phyloP scores from a whole-genome alignment of 2,888 invertebrate species.

The Chorisops tibialis region DNA sequence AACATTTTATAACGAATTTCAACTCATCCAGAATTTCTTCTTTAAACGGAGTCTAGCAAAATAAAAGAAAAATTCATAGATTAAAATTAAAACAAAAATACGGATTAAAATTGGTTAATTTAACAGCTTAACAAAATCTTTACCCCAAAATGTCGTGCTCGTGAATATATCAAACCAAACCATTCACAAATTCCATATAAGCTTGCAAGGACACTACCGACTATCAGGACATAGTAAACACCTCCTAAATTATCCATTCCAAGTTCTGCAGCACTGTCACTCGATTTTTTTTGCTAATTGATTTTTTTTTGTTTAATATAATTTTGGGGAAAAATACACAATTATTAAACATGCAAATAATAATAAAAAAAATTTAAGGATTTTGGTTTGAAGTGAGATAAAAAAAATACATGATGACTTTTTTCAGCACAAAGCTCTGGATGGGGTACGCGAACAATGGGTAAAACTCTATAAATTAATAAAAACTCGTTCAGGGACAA shows the following conservation, averaged over 20 bases:
- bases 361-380: too few species aligned
- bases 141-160: conserved; percentile 46
- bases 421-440: too few species aligned
- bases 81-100: neutral
- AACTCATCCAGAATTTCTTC: conserved; percentile 68
- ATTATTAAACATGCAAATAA: neutral
- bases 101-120: too few species aligned
- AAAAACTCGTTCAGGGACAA: too few species aligned
- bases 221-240: conserved; percentile 60
- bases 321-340: neutral
- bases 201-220: conserved; percentile 52
- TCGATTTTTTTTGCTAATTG: neutral
- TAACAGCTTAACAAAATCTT: conserved; percentile 27
- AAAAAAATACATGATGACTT: too few species aligned
- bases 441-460: too few species aligned
- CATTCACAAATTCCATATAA: conserved; percentile 47
- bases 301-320: neutral
- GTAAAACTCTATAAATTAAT: too few species aligned
- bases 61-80: neutral
- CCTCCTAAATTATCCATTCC: conserved; percentile 65
- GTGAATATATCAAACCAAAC: conserved; percentile 43
- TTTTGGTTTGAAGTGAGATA: too few species aligned
- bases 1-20: conserved; percentile 67
- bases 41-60: conserved; percentile 60
- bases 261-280: conserved; percentile 51